Evolutionary conservation across 1,140 invertebrate species (phyloP), one percentile per base, ranked within the genome.

Genomic region (Apis laboriosa): DNA sequence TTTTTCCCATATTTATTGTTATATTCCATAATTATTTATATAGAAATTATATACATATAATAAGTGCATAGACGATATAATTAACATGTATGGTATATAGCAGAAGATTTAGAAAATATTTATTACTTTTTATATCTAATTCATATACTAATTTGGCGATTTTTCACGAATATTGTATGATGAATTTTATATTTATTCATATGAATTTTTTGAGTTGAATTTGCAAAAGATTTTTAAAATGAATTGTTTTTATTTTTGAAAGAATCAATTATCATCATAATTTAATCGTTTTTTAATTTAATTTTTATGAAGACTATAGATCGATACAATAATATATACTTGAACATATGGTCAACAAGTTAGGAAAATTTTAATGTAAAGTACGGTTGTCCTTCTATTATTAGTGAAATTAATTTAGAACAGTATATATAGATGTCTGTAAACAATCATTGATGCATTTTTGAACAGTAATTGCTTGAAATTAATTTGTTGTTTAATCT

Each of bases 401-500:
- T 74, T 74, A 58, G 24, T 34, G 19, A 72, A 72, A 13, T 43
- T 19, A 55, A 55, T 12, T 71, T 71, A 55, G 49, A 55, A 53
- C 70, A 1, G 24, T 53, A 24, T 71, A 53, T 71, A 71, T n/a
- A 28, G 43, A 19, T 67, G 19, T 12, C 15, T 34, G 13, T 68
- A 68, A 49, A 68, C 19, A 70, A 70, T 49, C 13, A n/a, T 67
- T 67, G 66, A 49, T 19, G 21, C 11, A 1, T 67, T 43, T 64
- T 28, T 66, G 64, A 11, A 43, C 17, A 43, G 13, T 19, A 49
- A 17, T 1, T 21, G 15, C 2, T 9, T 15, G 55, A 43, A 49
- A 55, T 55, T 67, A 21, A 53, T 77, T 74, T 77, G 5, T 67
- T 49, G 21, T 84, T 28, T 17, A 34, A 60, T 75, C 2, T 92